phyloP scores from a whole-genome alignment of 2,888 invertebrate species.

The Hypolimnas misippus region DNA sequence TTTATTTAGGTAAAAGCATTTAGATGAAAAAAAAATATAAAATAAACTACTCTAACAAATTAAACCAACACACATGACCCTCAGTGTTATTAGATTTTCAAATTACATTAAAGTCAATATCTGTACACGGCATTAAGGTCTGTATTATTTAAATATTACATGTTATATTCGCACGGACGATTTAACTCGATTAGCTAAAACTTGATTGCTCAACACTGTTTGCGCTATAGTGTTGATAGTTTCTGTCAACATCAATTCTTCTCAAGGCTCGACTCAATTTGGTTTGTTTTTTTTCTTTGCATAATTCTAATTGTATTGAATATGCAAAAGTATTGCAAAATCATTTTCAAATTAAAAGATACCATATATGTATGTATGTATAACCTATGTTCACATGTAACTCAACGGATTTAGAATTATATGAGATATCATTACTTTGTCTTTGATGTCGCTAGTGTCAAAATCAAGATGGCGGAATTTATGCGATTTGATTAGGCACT shows the following conservation, averaged over 20 bases:
- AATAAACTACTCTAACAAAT: conserved; percentile 1
- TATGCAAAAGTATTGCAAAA: conserved; percentile 1
- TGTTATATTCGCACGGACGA: conserved; percentile 18
- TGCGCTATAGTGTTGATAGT: conserved; percentile 23
- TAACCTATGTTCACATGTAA: too few relatives aligned
- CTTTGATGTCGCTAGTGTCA: too few relatives aligned
- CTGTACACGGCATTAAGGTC: conserved; percentile 12
- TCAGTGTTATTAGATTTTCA: neutral
- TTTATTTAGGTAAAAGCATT: too few relatives aligned
- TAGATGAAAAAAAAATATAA: too few relatives aligned
- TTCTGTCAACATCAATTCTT: conserved; percentile 27
- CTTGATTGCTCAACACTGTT: conserved; percentile 18
- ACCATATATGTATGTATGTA: too few relatives aligned
- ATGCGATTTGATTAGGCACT: too few relatives aligned
- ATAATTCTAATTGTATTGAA: conserved; percentile 3
- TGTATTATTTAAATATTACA: conserved; percentile 20
- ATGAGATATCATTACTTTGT: too few relatives aligned
- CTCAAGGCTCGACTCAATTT: conserved; percentile 22
- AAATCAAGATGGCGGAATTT: too few relatives aligned
- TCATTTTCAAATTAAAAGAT: too few relatives aligned
- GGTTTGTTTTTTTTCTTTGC: conserved; percentile 21
- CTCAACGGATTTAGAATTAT: too few relatives aligned
- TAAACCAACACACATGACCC: conserved; percentile 11
- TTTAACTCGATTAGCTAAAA: conserved; percentile 10
- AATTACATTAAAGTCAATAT: conserved; percentile 2